A percentile compares a stretch with the other conserved stretches of the same genome.
Conservation (phyloP, 2,113 vertebrate species). For the Anolis carolinensis region DNA sequence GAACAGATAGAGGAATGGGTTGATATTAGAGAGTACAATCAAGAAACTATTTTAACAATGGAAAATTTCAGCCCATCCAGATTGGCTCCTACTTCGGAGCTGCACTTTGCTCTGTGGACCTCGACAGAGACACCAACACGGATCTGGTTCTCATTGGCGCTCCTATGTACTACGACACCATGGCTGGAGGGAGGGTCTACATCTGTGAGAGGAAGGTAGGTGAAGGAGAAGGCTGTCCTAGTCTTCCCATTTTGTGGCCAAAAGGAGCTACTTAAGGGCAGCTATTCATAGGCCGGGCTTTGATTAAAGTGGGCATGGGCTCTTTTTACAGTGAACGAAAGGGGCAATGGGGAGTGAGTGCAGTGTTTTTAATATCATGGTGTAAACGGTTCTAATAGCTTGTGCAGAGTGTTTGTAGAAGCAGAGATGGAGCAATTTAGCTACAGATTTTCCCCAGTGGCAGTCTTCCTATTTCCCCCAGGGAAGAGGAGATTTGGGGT, state of each 20-base stretch:
- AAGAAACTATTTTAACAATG: background rate
- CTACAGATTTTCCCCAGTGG: too few species aligned
- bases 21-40: background rate
- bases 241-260: too few species aligned
- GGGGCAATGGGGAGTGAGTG: background rate
- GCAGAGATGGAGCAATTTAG: too few species aligned
- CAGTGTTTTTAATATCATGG: too few species aligned
- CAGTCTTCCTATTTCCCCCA: background rate
- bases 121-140: constrained; percentile 38
- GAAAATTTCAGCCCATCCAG: constrained; percentile 43
- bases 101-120: constrained; percentile 65
- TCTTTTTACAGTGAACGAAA: too few species aligned
- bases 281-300: background rate
- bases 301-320: background rate
- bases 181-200: constrained; percentile 56
- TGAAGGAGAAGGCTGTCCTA: background rate
- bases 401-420: too few species aligned
- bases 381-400: too few species aligned
- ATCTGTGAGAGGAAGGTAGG: constrained; percentile 49
- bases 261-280: background rate
- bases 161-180: constrained; percentile 55
- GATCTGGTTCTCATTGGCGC: constrained; percentile 67
- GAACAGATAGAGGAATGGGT: background rate
- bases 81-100: constrained; percentile 74
- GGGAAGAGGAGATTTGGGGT: too few species aligned